Base-by-base conservation (phyloP, 2,113 vertebrate species). In the Bungarus multicinctus region DNA sequence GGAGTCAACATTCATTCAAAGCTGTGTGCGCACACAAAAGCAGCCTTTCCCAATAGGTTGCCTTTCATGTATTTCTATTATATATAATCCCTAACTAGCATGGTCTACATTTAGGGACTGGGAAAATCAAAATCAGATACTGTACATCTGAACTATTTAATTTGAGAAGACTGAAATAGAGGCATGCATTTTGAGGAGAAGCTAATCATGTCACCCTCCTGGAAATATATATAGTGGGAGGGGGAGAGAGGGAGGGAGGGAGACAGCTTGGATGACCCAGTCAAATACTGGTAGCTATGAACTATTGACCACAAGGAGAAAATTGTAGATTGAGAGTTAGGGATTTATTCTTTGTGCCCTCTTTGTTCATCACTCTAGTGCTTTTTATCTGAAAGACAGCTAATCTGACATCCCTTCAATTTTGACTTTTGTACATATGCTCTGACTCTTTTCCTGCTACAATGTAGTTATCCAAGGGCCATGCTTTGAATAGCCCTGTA, bases 21-120 rank as follows among this genome's bases (percentile, higher is more conserved):
- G 2, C n/a, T 20, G 16, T 1, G 0, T 2, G 6, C 18, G 0
- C 3, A 39, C 18, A 81, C 16, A 81, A 81, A 81, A 81, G 2
- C 39, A 39, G 16, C 18, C 69, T 39, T 81, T 18, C 69, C 69
- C 69, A 20, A 39, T 81, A 20, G 3, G 69, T 8, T 81, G 69
- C 34, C 69, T 81, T 81, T 34, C 69, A 81, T 81, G 2, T 39
- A 39, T 39, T 81, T 39, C 34, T 81, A 81, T 39, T 39, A 81
- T 81, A 39, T 39, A 39, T 20, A 39, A 18, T 74, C 16, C 5
- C n/a, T 34, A 18, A 74, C n/a, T 14, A 39, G 69, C 69, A 81
- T 81, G n/a, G 6, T 39, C 69, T 22, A 81, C n/a, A 39, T 16
- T 81, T 81, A 22, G 69, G n/a, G 69, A 81, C 34, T 20, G n/a